Percentiles rank a stretch among this genome's conserved stretches.
Conservation (phyloP, 2,797 vertebrate genomes). For the Borostomias antarcticus region DNA sequence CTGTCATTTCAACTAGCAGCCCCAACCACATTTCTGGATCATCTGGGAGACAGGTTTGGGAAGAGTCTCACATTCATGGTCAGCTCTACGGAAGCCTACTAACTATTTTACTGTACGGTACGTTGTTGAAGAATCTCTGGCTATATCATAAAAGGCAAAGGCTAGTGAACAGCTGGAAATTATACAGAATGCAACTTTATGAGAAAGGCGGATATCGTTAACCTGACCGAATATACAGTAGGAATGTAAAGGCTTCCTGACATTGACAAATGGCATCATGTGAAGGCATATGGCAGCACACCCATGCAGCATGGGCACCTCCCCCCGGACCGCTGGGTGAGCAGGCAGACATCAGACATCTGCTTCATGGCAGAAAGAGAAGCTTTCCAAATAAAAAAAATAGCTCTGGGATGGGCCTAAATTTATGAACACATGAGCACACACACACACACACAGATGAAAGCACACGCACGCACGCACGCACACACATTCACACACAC, state of each 20-base stretch:
- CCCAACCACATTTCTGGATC: too few relatives aligned
- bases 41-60: too few relatives aligned
- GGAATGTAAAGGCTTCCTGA: not conserved
- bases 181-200: too few relatives aligned
- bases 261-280: constrained; percentile 42
- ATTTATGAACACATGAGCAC: constrained; percentile 38
- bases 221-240: not conserved
- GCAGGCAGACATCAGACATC: constrained; percentile 65
- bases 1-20: too few relatives aligned
- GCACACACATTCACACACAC: not conserved
- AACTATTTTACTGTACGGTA: too few relatives aligned
- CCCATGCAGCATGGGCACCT: constrained; percentile 29
- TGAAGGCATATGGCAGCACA: not conserved
- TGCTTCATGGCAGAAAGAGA: constrained; percentile 48
- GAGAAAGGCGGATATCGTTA: too few relatives aligned
- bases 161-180: not conserved
- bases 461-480: too few relatives aligned
- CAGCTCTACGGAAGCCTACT: too few relatives aligned
- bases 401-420: constrained; percentile 45
- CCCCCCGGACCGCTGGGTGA: constrained; percentile 42
- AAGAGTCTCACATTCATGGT: too few relatives aligned
- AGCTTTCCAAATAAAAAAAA: constrained; percentile 40
- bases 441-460: constrained; percentile 38
- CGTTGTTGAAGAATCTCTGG: too few relatives aligned
- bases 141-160: too few relatives aligned